Percentiles rank a stretch among this genome's conserved stretches.
phyloP scores from a whole-genome alignment of 2,797 vertebrate genomes.

The Lepidocolaptes lacrymiger region DNA sequence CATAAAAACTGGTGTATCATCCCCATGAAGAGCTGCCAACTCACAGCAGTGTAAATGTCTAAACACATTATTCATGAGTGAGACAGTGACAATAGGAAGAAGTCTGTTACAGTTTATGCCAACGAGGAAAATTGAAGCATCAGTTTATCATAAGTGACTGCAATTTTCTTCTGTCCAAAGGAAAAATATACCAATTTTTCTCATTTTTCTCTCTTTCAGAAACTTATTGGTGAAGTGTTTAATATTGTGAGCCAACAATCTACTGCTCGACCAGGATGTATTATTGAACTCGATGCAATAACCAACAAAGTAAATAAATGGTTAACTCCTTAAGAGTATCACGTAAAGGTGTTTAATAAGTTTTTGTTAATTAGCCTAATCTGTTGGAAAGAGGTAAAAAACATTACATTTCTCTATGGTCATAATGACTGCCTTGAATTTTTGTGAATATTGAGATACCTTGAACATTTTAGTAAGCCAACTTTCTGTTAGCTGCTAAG shows the following conservation, averaged over 20 bases:
- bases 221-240: constrained; percentile 97
- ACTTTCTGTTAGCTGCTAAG: background rate
- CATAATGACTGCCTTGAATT: background rate
- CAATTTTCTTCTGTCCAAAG: background rate
- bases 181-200: background rate
- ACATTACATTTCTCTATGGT: background rate
- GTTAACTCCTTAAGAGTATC: background rate
- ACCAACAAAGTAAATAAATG: constrained; percentile 89
- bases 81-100: background rate
- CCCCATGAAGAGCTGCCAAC: background rate
- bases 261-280: constrained; percentile 96
- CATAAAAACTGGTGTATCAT: background rate
- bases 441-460: background rate
- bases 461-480: background rate
- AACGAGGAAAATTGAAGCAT: background rate
- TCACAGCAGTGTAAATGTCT: background rate
- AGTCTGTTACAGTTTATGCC: background rate
- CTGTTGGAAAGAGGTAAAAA: background rate
- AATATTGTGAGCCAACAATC: constrained; percentile 99
- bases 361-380: background rate
- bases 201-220: constrained; percentile 80
- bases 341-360: background rate
- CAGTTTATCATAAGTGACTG: background rate
- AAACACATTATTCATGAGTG: background rate
- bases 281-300: constrained; percentile 94